Conservation (phyloP, 2,113 vertebrate species). For the Chamaea fasciata region DNA sequence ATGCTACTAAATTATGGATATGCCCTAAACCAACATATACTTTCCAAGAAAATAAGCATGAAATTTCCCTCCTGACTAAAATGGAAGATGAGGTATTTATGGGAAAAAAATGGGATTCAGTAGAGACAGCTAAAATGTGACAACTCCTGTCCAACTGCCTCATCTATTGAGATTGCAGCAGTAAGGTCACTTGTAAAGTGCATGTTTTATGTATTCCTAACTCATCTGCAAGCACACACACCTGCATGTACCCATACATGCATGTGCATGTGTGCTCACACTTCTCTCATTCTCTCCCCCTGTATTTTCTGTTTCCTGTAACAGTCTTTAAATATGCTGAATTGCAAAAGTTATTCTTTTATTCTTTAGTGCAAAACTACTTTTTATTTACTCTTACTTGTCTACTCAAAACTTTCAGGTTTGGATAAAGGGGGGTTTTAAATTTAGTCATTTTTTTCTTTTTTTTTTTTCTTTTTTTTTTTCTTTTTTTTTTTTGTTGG, state of each 20-base stretch:
- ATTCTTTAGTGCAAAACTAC: not conserved
- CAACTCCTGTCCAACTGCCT: not conserved
- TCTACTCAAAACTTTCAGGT: not conserved
- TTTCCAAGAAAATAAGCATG: not conserved
- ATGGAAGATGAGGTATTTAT: not conserved
- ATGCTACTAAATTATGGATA: not conserved
- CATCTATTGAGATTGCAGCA: not conserved
- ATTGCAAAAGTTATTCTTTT: not conserved
- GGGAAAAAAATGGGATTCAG: not conserved
- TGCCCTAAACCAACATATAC: not conserved
- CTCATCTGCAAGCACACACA: not conserved
- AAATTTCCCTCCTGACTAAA: not conserved
- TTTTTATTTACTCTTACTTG: not conserved
- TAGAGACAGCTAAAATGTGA: not conserved
- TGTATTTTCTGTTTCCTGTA: not conserved
- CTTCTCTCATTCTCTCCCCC: accelerated
- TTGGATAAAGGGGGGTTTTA: not conserved
- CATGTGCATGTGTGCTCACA: not conserved
- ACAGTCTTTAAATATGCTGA: not conserved
- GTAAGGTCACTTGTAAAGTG: not conserved
- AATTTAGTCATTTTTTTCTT: not conserved
- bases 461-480: not conserved
- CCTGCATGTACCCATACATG: too few relatives aligned
- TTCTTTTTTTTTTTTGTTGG: not conserved
- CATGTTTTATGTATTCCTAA: not conserved